A percentile compares a stretch with the other conserved stretches of the same genome.
phyloP scores from a whole-genome alignment of 1,140 invertebrate species.

The Calephelis virginiensis region DNA sequence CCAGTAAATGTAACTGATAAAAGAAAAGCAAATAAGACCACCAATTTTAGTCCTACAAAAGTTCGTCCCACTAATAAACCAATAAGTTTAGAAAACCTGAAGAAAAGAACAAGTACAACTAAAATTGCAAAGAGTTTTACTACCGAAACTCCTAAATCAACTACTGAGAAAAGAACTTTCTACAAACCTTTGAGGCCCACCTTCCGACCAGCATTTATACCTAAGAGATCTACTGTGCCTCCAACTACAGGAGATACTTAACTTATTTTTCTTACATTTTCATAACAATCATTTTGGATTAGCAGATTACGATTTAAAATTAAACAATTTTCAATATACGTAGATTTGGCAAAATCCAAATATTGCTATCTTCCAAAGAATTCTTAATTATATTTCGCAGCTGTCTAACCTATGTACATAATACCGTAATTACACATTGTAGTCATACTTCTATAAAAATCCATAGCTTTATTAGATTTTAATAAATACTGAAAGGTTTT shows the following conservation, averaged over 20 bases:
- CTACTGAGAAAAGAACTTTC: conserved; percentile 60
- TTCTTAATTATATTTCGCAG: conserved; percentile 12
- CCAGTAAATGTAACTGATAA: conserved; percentile 41
- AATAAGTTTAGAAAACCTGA: conserved; percentile 44
- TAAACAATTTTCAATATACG: background rate
- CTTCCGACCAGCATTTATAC: conserved; percentile 62
- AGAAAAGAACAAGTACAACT: conserved; percentile 47
- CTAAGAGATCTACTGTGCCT: background rate
- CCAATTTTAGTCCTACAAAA: conserved; percentile 57
- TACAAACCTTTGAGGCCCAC: conserved; percentile 61
- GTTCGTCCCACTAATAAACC: conserved; percentile 50
- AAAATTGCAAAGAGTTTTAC: conserved; percentile 50
- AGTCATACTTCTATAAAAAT: conserved; percentile 62
- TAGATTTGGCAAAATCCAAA: conserved; percentile 7
- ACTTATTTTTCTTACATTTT: conserved; percentile 6
- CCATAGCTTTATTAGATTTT: conserved; percentile 70
- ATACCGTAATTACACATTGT: conserved; percentile 56
- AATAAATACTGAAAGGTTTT: conserved; percentile 61
- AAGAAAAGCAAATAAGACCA: conserved; percentile 62
- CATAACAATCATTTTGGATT: conserved; percentile 20
- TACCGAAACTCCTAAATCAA: conserved; percentile 55
- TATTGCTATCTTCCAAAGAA: conserved; percentile 14
- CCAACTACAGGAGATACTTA: conserved; percentile 12
- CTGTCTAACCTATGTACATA: conserved; percentile 22
- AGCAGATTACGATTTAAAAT: conserved; percentile 28